phyloP scores from a whole-genome alignment of 2,113 vertebrate genomes.

The Myodes glareolus region DNA sequence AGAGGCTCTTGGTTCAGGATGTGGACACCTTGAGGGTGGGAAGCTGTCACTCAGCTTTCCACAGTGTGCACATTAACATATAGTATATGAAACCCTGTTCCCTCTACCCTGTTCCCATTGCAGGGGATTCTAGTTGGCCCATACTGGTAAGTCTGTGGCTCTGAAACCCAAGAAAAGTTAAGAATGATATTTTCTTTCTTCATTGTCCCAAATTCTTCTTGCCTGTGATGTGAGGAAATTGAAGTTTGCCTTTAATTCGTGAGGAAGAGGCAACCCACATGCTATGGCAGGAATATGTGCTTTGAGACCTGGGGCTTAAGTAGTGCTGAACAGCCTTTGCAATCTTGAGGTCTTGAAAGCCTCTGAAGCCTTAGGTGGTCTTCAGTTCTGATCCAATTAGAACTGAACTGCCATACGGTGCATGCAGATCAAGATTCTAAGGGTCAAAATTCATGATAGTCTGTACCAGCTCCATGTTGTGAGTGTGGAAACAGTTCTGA shows the following conservation, averaged over 20 bases:
- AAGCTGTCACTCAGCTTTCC: not conserved
- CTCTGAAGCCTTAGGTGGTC: not conserved
- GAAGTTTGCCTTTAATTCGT: slow-evolving; percentile 4
- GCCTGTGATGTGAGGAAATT: not conserved
- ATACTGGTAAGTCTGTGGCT: not conserved
- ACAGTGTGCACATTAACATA: accelerated
- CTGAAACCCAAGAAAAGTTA: not conserved
- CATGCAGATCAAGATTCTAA: not conserved
- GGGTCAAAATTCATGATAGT: not conserved
- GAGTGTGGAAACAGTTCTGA: not conserved
- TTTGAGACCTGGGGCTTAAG: not conserved
- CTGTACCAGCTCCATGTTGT: not conserved
- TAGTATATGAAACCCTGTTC: not conserved
- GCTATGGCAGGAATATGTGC: not conserved
- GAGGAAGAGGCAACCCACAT: not conserved
- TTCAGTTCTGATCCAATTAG: not conserved
- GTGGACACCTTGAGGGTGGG: not conserved
- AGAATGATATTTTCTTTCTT: not conserved
- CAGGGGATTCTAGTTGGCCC: not conserved
- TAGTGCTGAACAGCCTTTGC: not conserved
- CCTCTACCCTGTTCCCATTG: not conserved
- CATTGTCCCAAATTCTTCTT: not conserved
- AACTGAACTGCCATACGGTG: not conserved
- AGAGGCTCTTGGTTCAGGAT: not conserved
- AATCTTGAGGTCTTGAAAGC: not conserved